A percentile compares a stretch with the other conserved stretches of the same genome.
Conservation (phyloP, 2,888 invertebrate species). For the Philopedon plagiatum region DNA sequence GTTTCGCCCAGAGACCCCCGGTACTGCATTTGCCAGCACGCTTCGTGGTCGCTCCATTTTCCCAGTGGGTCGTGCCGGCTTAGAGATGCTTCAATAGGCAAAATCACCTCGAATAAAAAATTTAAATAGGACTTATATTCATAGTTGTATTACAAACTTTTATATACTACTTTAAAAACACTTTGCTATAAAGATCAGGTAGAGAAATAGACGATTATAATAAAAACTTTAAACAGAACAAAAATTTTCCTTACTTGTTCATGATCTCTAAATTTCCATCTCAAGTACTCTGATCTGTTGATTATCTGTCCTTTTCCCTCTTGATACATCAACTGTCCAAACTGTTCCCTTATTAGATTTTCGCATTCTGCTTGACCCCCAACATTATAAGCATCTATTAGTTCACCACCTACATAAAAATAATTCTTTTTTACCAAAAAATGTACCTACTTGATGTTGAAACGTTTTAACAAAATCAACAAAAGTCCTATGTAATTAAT, state of each 20-base stretch:
- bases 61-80: slow-evolving; percentile 89
- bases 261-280: slow-evolving; percentile 92
- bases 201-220: too few relatives aligned
- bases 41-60: slow-evolving; percentile 91
- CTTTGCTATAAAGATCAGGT: too few relatives aligned
- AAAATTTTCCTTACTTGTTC: slow-evolving; percentile 71
- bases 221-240: too few relatives aligned
- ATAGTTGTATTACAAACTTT: too few relatives aligned
- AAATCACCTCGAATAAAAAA: slow-evolving; percentile 71
- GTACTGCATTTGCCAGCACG: slow-evolving; percentile 98
- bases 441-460: too few relatives aligned
- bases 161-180: too few relatives aligned
- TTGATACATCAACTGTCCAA: slow-evolving; percentile 89
- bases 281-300: slow-evolving; percentile 88
- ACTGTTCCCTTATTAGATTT: slow-evolving; percentile 87
- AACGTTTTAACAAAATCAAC: too few relatives aligned
- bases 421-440: too few relatives aligned
- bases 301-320: slow-evolving; percentile 88
- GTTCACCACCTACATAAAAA: slow-evolving; percentile 80
- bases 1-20: slow-evolving; percentile 96
- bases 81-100: slow-evolving; percentile 89
- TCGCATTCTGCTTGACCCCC: slow-evolving; percentile 90
- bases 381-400: slow-evolving; percentile 88
- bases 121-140: too few relatives aligned
- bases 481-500: too few relatives aligned